Conservation (phyloP, 2,113 vertebrate genomes). For the Leuciscus idus region DNA sequence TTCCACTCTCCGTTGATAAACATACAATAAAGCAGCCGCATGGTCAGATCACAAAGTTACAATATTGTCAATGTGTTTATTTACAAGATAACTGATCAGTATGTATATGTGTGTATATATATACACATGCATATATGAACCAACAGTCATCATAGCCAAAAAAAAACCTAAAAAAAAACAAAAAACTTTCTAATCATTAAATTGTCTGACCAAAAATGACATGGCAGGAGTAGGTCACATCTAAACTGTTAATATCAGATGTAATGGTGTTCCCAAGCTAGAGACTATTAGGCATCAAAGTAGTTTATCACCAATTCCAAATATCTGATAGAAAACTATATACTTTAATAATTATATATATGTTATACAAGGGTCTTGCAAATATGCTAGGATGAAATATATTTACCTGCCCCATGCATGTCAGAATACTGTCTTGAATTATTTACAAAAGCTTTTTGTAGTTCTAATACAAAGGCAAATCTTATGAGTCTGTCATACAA, state of each 20-base stretch:
- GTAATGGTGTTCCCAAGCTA: constrained; percentile 2
- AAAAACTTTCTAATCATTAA: background rate
- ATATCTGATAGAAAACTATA: constrained; percentile 59
- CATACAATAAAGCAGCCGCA: constrained; percentile 30
- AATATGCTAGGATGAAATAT: constrained; percentile 29
- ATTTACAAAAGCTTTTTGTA: constrained; percentile 8
- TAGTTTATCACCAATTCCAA: constrained; percentile 38
- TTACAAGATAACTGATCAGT: background rate
- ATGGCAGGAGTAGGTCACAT: constrained; percentile 4
- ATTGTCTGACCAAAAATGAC: background rate
- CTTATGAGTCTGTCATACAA: background rate
- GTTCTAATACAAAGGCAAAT: constrained; percentile 21
- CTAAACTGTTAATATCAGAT: constrained; percentile 34
- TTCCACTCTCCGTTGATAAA: constrained; percentile 18
- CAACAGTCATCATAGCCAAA: constrained; percentile 33
- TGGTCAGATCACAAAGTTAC: constrained; percentile 3
- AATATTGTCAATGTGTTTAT: constrained; percentile 11
- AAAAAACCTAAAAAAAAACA: background rate
- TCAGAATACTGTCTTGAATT: constrained; percentile 12
- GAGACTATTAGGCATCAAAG: constrained; percentile 39
- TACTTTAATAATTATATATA: constrained; percentile 44
- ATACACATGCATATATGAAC: background rate
- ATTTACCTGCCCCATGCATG: constrained; percentile 35
- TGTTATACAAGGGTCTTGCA: constrained; percentile 33
- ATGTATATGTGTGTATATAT: background rate